Evolutionary conservation across 2,797 vertebrate species (phyloP), one percentile per base, ranked within the genome.

Genomic region (Oceanodroma leucorhoa): DNA sequence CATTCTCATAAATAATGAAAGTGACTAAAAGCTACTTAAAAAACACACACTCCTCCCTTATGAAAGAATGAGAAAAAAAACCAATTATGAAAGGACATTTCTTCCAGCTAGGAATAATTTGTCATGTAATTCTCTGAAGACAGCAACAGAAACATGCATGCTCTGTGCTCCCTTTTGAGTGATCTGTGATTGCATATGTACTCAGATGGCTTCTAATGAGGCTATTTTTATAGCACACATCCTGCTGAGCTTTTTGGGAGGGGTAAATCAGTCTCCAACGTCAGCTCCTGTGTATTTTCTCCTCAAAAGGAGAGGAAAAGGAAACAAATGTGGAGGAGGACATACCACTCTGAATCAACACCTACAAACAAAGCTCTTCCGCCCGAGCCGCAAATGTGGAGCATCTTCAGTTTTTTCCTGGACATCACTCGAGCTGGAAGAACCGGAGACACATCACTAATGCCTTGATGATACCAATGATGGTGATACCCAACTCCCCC

Each of bases 21-120:
- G 94, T 92, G 90, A 95, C 96, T 96, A 97, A 97, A 96, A 97
- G 94, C 97, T 97, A 94, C 96, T 95, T 96, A 92, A 94, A 93
- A 96, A 95, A 96, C 94, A 97, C 89, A 95, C 93, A 91, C 92
- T 94, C 91, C 89, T 94, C 86, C 96, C 94, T 94, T 81, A 51
- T 91, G 96, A 93, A 96, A 91, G 92, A 93, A 79, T 89, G 72
- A 90, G 93, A 41, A 91, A 95, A 95, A 95, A 83, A 1, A 1
- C 72, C 93, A 96, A 96, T 96, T 96, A 96, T 89, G 92, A 96
- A 95, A 96, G 94, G 96, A 94, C 88, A 89, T 93, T 96, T 97
- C 96, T 97, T 86, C 90, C 91, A 97, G 95, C 93, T 82, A 96
- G 88, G 79, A 97, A 96, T 97, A 96, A 97, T 96, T 95, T 97